phyloP scores from a whole-genome alignment of 2,113 vertebrate genomes.

The Anguilla japonica region DNA sequence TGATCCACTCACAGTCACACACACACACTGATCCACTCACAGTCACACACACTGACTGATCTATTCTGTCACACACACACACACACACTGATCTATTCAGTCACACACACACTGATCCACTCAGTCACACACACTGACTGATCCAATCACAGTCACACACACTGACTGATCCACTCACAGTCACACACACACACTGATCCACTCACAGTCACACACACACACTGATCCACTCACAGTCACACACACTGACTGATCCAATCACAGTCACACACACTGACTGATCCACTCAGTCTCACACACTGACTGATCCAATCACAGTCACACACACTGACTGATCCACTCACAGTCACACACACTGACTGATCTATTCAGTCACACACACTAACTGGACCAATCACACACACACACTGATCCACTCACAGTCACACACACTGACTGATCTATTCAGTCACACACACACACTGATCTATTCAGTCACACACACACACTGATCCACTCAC shows the following conservation, averaged over 20 bases:
- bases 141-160: constrained; percentile 12
- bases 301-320: no score
- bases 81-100: no score
- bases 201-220: background rate
- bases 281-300: constrained; percentile 10
- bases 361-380: constrained; percentile 27
- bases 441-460: background rate
- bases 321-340: background rate
- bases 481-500: no score
- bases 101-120: background rate
- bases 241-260: no score
- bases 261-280: no score
- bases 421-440: background rate
- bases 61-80: no score
- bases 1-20: background rate
- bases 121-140: constrained; percentile 14
- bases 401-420: background rate
- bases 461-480: no score
- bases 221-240: background rate
- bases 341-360: constrained; percentile 3
- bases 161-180: background rate
- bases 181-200: no score
- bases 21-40: no score
- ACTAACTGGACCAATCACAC: constrained; percentile 12
- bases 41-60: no score